Evolutionary conservation across 1,140 invertebrate genomes (phyloP), one percentile per base, ranked within the genome.

Genomic region (Zaprionus kolodkinae): DNA sequence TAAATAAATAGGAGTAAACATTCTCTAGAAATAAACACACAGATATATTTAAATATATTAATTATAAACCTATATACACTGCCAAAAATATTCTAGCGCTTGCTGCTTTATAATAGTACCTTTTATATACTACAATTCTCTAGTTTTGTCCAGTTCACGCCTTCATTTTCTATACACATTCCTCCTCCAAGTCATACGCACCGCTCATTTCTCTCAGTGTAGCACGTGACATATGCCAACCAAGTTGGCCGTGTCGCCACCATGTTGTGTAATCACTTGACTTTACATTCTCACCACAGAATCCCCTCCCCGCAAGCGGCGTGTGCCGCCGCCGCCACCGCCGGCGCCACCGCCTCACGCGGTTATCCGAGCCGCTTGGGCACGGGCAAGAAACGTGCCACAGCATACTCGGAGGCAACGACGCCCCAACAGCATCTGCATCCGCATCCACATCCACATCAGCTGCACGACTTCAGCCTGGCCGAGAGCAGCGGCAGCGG

Each of bases 251-350:
- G 27, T 43, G 40, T 54, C 40, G 13, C 50, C 63, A 13, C 50
- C 63, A 13, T 57, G 50, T 68, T 66, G 43, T 62, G 62, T 71
- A 68, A 74, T 68, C 56, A 57, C 69, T 63, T 71, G 56, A 72
- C 43, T 70, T 92, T 67, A 76, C 70, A 67, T 59, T 71, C 52
- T 56, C 33, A n/a, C 45, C 89, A 6, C 92, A 95, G 94, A 76
- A 94, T 95, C 6, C 95, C 95, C 59, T 94, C 94, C 4, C 94
- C 94, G 25, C 94, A 95, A 75, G 93, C 94, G 81, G 94, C 88
- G 78, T 94, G 40, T 43, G 40, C 40, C 89, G 72, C 94, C 89
- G 80, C 94, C 89, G 81, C 93, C 89, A 71, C n/a, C n/a, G n/a
- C n/a, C n/a, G n/a, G n/a, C n/a, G n/a, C n/a, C n/a, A n/a, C 94